Evolutionary conservation across 2,113 vertebrate species (phyloP).

Genomic region (Malurus elegans): DNA sequence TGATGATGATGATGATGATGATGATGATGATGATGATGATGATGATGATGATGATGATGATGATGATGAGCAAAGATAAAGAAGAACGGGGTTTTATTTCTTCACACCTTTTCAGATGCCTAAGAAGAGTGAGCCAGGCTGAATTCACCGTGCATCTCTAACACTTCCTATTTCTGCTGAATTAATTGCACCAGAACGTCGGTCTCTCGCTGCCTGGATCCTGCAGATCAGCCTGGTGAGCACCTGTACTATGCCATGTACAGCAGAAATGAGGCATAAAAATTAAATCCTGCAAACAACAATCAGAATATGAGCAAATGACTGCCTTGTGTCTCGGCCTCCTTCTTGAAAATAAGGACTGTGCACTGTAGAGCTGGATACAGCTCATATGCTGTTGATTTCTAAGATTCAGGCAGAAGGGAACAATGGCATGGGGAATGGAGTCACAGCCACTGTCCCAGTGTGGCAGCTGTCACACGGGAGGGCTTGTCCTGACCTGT

Average conservation of each 20-base stretch:
- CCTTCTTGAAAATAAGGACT: neutral
- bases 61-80: neutral
- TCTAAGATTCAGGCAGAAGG: neutral
- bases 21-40: neutral
- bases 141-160: neutral
- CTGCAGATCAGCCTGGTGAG: neutral
- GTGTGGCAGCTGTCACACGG: accelerated
- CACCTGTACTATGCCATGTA: accelerated
- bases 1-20: too few species aligned
- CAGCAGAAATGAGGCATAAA: neutral
- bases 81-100: neutral
- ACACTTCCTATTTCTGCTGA: neutral
- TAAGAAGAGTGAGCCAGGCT: neutral
- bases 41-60: too few species aligned
- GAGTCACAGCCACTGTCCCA: neutral
- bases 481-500: neutral
- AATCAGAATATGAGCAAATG: neutral
- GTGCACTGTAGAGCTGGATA: neutral
- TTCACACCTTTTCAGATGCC: neutral
- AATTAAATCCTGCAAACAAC: neutral
- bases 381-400: accelerated
- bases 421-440: accelerated
- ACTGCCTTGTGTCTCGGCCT: neutral
- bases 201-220: neutral
- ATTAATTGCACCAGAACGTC: neutral